Conservation (phyloP, 1,140 invertebrate species). For the Ectropis grisescens region DNA sequence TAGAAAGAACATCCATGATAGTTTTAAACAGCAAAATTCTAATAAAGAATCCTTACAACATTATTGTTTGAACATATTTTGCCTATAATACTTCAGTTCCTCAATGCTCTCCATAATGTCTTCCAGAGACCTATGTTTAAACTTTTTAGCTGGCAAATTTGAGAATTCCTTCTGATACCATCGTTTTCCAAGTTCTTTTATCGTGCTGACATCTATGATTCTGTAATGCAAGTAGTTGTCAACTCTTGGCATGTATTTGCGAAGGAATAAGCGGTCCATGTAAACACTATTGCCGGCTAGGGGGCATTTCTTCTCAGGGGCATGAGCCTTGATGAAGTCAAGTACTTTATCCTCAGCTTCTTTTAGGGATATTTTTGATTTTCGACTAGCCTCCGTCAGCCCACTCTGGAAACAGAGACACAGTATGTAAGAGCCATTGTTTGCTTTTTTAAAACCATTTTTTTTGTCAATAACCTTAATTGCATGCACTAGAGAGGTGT, state of each 20-base stretch:
- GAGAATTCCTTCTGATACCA: constrained; percentile 79
- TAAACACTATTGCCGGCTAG: constrained; percentile 93
- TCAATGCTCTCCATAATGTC: constrained; percentile 91
- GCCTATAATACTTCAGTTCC: constrained; percentile 83
- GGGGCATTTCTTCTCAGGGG: constrained; percentile 76
- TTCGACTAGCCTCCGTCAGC: constrained; percentile 77
- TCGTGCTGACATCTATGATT: constrained; percentile 91
- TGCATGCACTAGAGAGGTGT: too few relatives aligned
- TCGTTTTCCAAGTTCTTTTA: constrained; percentile 87
- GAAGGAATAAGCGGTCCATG: constrained; percentile 85
- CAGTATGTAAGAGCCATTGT: too few relatives aligned
- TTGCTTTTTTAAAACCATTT: too few relatives aligned
- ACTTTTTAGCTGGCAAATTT: constrained; percentile 74
- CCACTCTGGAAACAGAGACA: constrained; percentile 75
- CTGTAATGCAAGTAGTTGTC: constrained; percentile 91
- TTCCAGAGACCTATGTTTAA: constrained; percentile 80
- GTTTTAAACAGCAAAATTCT: too few relatives aligned
- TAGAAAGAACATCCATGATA: too few relatives aligned
- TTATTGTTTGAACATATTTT: constrained; percentile 39
- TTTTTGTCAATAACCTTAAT: too few relatives aligned
- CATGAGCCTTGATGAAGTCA: constrained; percentile 80
- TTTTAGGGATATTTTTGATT: constrained; percentile 76
- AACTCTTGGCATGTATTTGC: constrained; percentile 82
- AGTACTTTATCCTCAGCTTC: constrained; percentile 81
- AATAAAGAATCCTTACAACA: too few relatives aligned